Evolutionary conservation across 2,888 invertebrate species (phyloP), one percentile per base, ranked within the genome.

Genomic region (Druceiella hillmani): DNA sequence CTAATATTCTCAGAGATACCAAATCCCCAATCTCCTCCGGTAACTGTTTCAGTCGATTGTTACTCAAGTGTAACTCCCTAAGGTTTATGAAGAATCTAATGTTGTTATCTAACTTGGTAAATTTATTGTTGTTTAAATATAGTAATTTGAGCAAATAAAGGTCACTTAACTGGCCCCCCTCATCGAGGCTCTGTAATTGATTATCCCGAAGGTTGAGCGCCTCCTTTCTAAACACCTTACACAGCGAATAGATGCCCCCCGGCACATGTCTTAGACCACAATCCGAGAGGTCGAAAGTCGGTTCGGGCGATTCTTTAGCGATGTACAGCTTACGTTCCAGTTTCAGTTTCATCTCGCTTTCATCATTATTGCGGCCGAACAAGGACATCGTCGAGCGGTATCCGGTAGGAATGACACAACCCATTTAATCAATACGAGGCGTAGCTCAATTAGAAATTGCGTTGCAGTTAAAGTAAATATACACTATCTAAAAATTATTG

Each of bases 171-270:
- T 74, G 73, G 38, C 88, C 88, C 46, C 86, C 87, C 52, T 79
- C 79, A 44, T 75, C 74, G 27, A 89, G 65, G 30, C 81, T 75
- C 33, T 75, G 72, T 49, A 91, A 64, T 50, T 74, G 75, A 60
- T 90, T 91, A 50, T 75, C 70, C 54, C 84, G 75, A 49, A 83
- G 62, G 57, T 72, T 73, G 47, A 87, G 60, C 42, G 67, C 64
- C 55, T 84, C 80, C 64, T 90, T 91, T 48, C 87, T 76, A 55
- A 87, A 82, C 27, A 90, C 87, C 62, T 83, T 82, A 59, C 89
- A 88, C 40, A 87, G 64, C 16, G 86, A 80, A 62, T 79, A 90
- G 37, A 87, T 81, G 43, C 87, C 87, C 41, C 80, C 69, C 24
- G 90, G 89, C 36, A 90, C 78, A 53, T 66, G 74, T 50, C 76